These are phyloP conservation scores for Trichoplusia ni DNA, from an alignment of 1,140 invertebrate genomes.

Conservation along the genomic window DNA sequence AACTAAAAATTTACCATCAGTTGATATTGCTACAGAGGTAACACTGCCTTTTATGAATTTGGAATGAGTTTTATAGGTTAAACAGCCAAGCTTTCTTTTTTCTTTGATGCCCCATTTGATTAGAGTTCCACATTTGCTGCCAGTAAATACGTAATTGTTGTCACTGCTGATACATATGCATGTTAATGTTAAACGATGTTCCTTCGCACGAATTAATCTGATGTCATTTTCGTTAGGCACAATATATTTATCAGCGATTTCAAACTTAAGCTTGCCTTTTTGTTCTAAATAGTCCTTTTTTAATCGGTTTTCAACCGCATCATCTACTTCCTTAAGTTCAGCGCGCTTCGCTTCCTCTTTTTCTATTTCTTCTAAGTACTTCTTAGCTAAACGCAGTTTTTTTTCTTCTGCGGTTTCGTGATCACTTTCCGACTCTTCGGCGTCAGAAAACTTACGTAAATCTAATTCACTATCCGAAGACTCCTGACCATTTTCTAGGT, in stretches of 20 bases:
- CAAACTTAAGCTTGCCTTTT: conserved; percentile 88
- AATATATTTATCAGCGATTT: conserved; percentile 87
- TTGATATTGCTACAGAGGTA: conserved; percentile 89
- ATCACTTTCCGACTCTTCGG: conserved; percentile 85
- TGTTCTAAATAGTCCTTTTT: conserved; percentile 93
- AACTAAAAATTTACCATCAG: conserved; percentile 92
- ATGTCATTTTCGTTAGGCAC: conserved; percentile 77
- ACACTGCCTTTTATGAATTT: conserved; percentile 83
- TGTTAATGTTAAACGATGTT: conserved; percentile 91
- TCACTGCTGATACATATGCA: conserved; percentile 91
- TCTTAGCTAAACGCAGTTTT: conserved; percentile 92
- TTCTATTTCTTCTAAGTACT: conserved; percentile 93
- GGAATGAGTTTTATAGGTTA: conserved; percentile 82
- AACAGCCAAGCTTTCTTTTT: conserved; percentile 81
- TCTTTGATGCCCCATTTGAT: conserved; percentile 90
- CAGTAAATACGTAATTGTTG: conserved; percentile 89
- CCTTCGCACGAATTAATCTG: conserved; percentile 84
- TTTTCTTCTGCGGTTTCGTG: conserved; percentile 94
- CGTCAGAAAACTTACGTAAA: conserved; percentile 79
- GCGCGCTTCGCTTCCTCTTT: conserved; percentile 88
- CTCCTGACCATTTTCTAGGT: conserved; percentile 82
- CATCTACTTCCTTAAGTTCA: conserved; percentile 86
- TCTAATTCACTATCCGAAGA: conserved; percentile 78
- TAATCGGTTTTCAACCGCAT: conserved; percentile 87
- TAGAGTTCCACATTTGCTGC: conserved; percentile 93